Evolutionary conservation across 2,888 invertebrate genomes (phyloP), one percentile per base, ranked within the genome.

Genomic region (Lithosia quadra): DNA sequence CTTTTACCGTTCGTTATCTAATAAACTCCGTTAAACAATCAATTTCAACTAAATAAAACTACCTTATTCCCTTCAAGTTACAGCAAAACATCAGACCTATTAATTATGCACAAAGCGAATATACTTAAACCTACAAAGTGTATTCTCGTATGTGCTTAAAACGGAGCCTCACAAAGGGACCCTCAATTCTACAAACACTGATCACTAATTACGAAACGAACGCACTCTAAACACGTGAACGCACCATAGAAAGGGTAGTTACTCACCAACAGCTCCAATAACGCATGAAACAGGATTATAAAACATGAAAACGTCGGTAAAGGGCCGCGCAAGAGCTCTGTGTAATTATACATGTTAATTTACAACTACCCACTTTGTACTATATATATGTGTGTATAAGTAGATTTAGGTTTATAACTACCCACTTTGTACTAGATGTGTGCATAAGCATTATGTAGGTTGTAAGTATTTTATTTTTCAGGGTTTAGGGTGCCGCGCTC

Each of bases 281-380:
- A 94, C 91, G 94, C 94, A 94, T 94, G 92, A 91, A 94, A 94
- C 93, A 90, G 90, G 94, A 94, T 94, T 94, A 91, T 90, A 90
- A 91, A 92, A 94, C 92, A 92, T 92, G 93, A 91, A 94, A 92
- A 93, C 90, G 91, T 81, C 86, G 84, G 84, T 88, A 91, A 92
- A 91, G 92, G 92, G 91, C 88, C 78, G 87, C 84, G 80, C 81
- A 68, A 76, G 78, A 83, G 84, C 86, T 87, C 88, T 86, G 84
- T 90, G 90, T 92, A 92, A 93, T 93, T 93, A 93, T 91, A 90
- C 88, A 88, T 90, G 92, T 91, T 93, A 93, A 93, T 93, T 91
- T 90, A 86, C 78, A 75, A 72, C 71, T 73, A 76, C 72, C 68
- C 75, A 73, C 79, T 66, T 22, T 24, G 22, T 65, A 49, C n/a